A percentile compares a stretch with the other conserved stretches of the same genome.
These are phyloP conservation scores for Myopa tessellatipennis DNA, from an alignment of 2,888 invertebrate genomes.

Conservation along the genomic window DNA sequence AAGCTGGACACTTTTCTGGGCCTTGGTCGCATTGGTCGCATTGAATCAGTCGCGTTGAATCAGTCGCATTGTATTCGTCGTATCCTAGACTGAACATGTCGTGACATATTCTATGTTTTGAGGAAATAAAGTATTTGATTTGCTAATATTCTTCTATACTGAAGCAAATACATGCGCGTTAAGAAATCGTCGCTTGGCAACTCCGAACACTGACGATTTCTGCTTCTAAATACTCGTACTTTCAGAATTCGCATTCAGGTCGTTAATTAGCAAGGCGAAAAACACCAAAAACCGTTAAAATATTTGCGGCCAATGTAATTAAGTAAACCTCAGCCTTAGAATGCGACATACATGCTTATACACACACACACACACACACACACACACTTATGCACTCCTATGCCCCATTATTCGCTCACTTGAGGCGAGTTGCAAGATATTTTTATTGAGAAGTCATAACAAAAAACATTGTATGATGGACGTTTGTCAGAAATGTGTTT, in stretches of 20 bases:
- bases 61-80: no score
- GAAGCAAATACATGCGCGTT: no score
- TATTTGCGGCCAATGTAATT: slow-evolving; percentile 6
- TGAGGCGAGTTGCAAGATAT: neutral
- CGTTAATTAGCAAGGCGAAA: neutral
- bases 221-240: no score
- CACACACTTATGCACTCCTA: neutral
- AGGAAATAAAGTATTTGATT: no score
- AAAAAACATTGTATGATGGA: neutral
- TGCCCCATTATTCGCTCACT: neutral
- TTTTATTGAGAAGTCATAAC: neutral
- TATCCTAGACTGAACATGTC: no score
- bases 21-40: no score
- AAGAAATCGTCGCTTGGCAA: neutral
- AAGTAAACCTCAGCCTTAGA: slow-evolving; percentile 9
- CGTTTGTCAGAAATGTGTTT: neutral
- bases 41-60: no score
- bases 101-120: no score
- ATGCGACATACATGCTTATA: neutral
- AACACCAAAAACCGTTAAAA: slow-evolving; percentile 8
- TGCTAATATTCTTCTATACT: no score
- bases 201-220: neutral
- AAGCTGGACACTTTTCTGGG: no score
- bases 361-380: neutral
- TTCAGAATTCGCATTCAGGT: neutral